Conservation (phyloP, 2,113 vertebrate genomes). For the Hypocryptadius cinnamomeus region DNA sequence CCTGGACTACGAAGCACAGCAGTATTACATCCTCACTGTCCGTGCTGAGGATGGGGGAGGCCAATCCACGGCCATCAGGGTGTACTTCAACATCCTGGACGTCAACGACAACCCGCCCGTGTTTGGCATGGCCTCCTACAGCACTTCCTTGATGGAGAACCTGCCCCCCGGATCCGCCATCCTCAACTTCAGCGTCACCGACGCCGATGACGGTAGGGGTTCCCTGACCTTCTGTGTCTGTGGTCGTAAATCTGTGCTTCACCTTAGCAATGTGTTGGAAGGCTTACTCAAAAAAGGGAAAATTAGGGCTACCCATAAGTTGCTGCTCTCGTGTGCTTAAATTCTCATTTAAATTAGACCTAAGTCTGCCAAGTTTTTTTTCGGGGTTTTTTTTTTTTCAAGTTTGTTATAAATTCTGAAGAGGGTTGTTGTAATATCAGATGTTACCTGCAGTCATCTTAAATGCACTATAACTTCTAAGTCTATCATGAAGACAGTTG, state of each 20-base stretch:
- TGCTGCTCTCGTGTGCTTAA: not conserved
- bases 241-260: not conserved
- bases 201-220: constrained; percentile 85
- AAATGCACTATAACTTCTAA: not conserved
- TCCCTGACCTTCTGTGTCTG: not conserved
- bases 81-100: constrained; percentile 94
- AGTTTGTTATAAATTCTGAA: not conserved
- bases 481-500: not conserved
- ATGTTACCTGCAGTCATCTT: not conserved
- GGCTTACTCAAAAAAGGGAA: not conserved
- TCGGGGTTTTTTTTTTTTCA: not conserved
- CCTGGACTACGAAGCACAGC: constrained; percentile 86
- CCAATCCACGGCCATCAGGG: constrained; percentile 78
- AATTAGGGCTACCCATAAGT: not conserved
- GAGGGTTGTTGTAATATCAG: not conserved
- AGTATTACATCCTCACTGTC: constrained; percentile 85
- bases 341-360: not conserved
- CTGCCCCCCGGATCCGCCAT: constrained; percentile 77
- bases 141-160: constrained; percentile 84
- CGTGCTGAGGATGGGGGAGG: constrained; percentile 86
- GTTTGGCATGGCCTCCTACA: constrained; percentile 79
- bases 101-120: constrained; percentile 87
- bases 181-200: constrained; percentile 79
- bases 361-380: not conserved
- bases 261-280: not conserved